These are phyloP conservation scores for Amphiprion percula DNA, from an alignment of 2,113 vertebrate species.

Conservation along the genomic window DNA sequence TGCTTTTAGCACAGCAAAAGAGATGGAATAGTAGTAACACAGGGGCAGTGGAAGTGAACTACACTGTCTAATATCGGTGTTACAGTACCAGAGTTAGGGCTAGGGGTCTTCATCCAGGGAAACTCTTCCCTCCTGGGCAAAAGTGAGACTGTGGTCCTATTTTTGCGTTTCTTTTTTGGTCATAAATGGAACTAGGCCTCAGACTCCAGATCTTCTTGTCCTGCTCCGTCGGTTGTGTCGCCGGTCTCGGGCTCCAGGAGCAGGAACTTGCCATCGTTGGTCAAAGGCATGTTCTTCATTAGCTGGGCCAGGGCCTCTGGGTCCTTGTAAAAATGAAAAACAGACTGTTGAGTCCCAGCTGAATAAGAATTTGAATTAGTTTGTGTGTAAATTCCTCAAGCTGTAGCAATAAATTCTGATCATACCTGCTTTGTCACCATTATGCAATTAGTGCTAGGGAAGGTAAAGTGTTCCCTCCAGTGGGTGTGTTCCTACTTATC, in stretches of 20 bases:
- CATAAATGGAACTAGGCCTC: constrained; percentile 86
- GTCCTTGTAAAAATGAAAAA: constrained; percentile 82
- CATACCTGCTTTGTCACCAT: not conserved
- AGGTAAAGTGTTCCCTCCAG: constrained; percentile 35
- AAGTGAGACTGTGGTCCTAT: not conserved
- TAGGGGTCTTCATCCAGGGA: constrained; percentile 13
- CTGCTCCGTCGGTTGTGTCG: constrained; percentile 76
- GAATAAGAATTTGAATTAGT: not conserved
- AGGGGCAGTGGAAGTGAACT: constrained; percentile 31
- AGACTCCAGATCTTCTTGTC: constrained; percentile 89
- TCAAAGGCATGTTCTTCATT: constrained; percentile 94
- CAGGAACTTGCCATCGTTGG: constrained; percentile 94
- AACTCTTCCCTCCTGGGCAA: constrained; percentile 8
- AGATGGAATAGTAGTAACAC: constrained; percentile 28
- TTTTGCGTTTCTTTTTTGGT: constrained; percentile 3
- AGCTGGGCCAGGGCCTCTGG: constrained; percentile 93
- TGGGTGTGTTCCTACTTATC: not conserved
- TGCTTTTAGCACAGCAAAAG: constrained; percentile 19
- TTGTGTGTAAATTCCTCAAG: not conserved
- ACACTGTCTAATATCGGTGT: constrained; percentile 38
- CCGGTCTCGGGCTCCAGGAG: constrained; percentile 87
- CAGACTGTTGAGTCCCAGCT: not conserved
- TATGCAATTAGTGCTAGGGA: not conserved
- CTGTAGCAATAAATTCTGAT: not conserved
- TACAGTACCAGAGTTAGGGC: constrained; percentile 52